These are phyloP conservation scores for Agonopterix alstromeriana DNA, from an alignment of 2,888 invertebrate species.

Conservation along the genomic window DNA sequence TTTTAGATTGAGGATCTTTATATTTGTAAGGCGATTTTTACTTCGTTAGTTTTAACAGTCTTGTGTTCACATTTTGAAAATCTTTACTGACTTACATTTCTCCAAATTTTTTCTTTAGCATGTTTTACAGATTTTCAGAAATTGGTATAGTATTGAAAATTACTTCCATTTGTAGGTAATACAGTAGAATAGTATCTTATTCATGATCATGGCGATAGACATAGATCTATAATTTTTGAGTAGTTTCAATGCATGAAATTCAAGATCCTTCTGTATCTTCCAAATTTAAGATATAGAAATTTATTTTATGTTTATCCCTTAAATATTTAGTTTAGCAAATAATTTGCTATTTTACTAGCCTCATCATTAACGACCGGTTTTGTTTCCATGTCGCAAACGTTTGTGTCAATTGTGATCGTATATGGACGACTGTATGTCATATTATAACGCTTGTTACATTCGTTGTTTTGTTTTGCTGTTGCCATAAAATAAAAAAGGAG, in stretches of 20 bases:
- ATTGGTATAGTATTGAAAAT: conserved; percentile 10
- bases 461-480: conserved; percentile 63
- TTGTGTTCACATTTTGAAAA: background rate
- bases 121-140: conserved; percentile 20
- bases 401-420: conserved; percentile 21
- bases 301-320: conserved; percentile 19
- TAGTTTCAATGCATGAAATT: conserved; percentile 37
- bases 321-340: conserved; percentile 37
- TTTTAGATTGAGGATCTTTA: background rate
- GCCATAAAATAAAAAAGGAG: conserved; percentile 60
- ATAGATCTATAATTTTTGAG: background rate
- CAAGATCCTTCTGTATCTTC: conserved; percentile 12
- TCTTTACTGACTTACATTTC: background rate
- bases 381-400: conserved; percentile 48
- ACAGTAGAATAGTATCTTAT: conserved; percentile 15
- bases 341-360: conserved; percentile 33
- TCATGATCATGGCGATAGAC: conserved; percentile 13
- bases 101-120: conserved; percentile 18
- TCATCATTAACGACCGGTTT: conserved; percentile 24
- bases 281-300: conserved; percentile 4
- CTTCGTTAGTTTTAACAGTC: background rate
- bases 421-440: conserved; percentile 24
- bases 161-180: conserved; percentile 5
- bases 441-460: conserved; percentile 37
- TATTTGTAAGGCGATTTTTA: background rate